Base-by-base conservation (phyloP, 2,888 invertebrate species). In the Mesorhabditis spiculigera region DNA sequence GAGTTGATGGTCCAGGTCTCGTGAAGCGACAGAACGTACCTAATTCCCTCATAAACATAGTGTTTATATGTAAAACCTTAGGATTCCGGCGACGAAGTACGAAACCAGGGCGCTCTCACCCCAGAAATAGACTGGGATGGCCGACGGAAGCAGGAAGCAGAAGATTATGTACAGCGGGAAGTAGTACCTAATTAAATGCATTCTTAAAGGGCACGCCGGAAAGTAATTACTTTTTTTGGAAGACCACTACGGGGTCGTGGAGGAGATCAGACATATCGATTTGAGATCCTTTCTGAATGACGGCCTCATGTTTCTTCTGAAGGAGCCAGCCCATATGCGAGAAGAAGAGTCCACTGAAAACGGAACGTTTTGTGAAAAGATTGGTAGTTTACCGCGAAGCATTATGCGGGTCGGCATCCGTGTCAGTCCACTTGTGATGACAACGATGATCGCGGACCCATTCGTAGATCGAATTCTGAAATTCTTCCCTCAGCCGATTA, bases 301-400 rank as follows among this genome's bases (percentile, higher is more conserved):
- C 92, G 74, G 76, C 92, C 0, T 93, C 93, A 86, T 95, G 95
- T 86, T 95, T 95, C 80, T 91, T 90, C 13, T 86, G 84, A 69
- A 95, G 88, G 73, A 95, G 89, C 95, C 95, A 96, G 69, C 95
- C 95, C 79, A 95, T 90, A 87, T 95, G 95, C 0, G 95, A 91
- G 88, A 95, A 95, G 90, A 95, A 95, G 88, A 96, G 94, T 6
- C 96, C 95, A 43, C 94, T 89, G 69, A 89, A 92, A 3, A 93
- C 92, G 86, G n/a, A 50, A 50, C 8, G 8, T 50, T 50, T 50
- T 50, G 8, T 13, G n/a, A n/a, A 50, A 50, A 10, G 10, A 13
- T 50, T 50, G 8, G n/a, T 13, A 50, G 58, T 50, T 50, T 50
- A 50, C 58, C 58, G 58, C 8, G 58, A 50, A 50, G 58, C 58